Evolutionary conservation across 2,113 vertebrate species (phyloP).

Genomic region (Hystrix cristata): DNA sequence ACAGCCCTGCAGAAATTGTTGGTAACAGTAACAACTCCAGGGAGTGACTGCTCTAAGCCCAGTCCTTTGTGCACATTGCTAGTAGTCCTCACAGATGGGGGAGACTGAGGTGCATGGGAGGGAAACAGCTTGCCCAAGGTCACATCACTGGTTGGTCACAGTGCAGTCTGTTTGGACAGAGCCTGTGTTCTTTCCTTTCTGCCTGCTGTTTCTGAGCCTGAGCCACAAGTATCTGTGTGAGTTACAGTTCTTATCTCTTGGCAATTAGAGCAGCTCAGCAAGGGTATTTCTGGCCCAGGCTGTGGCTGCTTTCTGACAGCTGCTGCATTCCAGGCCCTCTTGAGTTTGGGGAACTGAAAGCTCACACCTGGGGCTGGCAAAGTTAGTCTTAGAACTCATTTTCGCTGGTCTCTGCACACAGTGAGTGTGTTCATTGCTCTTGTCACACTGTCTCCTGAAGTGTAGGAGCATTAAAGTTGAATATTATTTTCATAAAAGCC

Average conservation of each 20-base stretch:
- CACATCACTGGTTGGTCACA: not conserved
- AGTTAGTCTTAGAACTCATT: slow-evolving; percentile 45
- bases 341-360: slow-evolving; percentile 53
- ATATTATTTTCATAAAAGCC: slow-evolving; percentile 70
- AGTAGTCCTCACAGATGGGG: not conserved
- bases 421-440: slow-evolving; percentile 69
- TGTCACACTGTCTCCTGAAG: slow-evolving; percentile 55
- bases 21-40: too few species aligned
- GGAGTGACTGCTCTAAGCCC: not conserved
- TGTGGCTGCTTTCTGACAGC: slow-evolving; percentile 60
- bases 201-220: slow-evolving; percentile 36
- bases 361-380: slow-evolving; percentile 52
- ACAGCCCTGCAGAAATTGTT: not conserved
- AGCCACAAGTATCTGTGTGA: slow-evolving; percentile 72
- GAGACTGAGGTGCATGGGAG: slow-evolving; percentile 7
- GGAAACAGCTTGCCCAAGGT: slow-evolving; percentile 49
- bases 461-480: slow-evolving; percentile 19
- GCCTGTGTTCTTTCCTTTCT: not conserved
- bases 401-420: slow-evolving; percentile 28
- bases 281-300: slow-evolving; percentile 72
- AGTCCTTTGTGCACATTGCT: not conserved
- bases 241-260: slow-evolving; percentile 72
- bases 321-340: slow-evolving; percentile 69
- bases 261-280: slow-evolving; percentile 38
- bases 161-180: not conserved